Evolutionary conservation across 1,140 invertebrate genomes (phyloP).

Genomic region (Ridgeia piscesae): DNA sequence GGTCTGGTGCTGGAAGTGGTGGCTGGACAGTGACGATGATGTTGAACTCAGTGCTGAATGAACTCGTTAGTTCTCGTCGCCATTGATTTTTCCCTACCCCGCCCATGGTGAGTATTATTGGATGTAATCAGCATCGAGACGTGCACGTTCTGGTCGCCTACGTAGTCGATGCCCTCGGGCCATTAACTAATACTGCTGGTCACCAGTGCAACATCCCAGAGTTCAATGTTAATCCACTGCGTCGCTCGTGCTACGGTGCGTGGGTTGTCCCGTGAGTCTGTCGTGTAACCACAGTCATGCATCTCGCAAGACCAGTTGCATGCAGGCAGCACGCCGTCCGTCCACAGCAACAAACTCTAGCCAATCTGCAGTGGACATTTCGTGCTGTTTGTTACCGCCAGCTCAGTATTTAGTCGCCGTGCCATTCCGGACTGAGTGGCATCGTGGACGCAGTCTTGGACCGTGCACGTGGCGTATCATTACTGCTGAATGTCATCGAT

Average conservation of each 20-base stretch:
- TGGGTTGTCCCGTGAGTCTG: not conserved
- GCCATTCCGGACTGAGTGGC: not conserved
- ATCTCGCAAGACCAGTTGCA: not conserved
- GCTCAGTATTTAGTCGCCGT: not conserved
- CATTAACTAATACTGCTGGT: not conserved
- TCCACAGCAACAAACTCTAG: not conserved
- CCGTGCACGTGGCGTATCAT: not conserved
- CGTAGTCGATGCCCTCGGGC: not conserved
- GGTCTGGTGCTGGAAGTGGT: not conserved
- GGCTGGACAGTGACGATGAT: not conserved
- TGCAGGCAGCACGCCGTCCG: not conserved
- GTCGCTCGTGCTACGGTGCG: not conserved
- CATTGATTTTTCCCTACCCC: not conserved
- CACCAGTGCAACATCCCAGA: not conserved
- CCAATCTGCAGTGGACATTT: not conserved
- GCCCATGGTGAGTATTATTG: not conserved
- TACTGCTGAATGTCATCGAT: too few species aligned
- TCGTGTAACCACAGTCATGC: not conserved
- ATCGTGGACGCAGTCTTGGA: not conserved
- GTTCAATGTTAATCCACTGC: not conserved
- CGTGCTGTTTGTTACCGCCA: not conserved
- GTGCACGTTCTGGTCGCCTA: not conserved
- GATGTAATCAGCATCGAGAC: not conserved
- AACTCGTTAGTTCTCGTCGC: not conserved
- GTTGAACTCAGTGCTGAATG: not conserved